Base-by-base conservation (phyloP, 1,140 invertebrate genomes). In the Calliopsis andreniformis region DNA sequence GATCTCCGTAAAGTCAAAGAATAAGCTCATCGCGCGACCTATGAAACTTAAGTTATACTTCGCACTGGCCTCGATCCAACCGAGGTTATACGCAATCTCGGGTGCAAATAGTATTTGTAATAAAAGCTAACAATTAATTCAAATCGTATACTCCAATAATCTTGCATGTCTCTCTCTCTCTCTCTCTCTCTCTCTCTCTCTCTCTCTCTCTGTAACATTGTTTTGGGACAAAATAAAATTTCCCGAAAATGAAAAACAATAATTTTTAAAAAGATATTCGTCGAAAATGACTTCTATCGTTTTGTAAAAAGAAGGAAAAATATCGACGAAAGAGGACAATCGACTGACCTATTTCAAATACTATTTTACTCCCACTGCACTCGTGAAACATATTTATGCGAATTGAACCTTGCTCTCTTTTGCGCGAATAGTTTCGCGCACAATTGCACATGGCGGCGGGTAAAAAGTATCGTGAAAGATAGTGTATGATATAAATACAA, bases 401-500 rank as follows among this genome's bases (percentile, higher is more conserved):
- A 35, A 8, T 25, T n/a, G 25, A 28, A 28, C 10, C 23, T 25
- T 6, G 10, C 32, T 32, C 35, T 59, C 53, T 70, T 70, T 70
- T n/a, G n/a, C 28, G 30, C 55, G 53, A 20, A 32, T 39, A 5
- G 35, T 59, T 70, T 70, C 28, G 16, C 28, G 30, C 42, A 39
- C 8, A 32, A 10, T 69, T 42, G 67, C 39, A 45, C 28, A n/a
- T 32, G 42, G 42, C 16, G 47, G 25, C 39, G 42, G 61, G 39
- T 67, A 45, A 73, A 73, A 73, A 73, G 62, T 28, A 56, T 55
- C 23, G 20, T 45, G 62, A 39, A 56, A 66, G 47, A 67, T 30
- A 16, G 67, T 72, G 42, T 67, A 56, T 28, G 39, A 66, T 56
- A 73, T 73, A 73, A 73, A 73, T 73, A 73, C 62, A 73, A 23